These are phyloP conservation scores for Smithornis capensis DNA, from an alignment of 2,113 vertebrate genomes.

Conservation along the genomic window DNA sequence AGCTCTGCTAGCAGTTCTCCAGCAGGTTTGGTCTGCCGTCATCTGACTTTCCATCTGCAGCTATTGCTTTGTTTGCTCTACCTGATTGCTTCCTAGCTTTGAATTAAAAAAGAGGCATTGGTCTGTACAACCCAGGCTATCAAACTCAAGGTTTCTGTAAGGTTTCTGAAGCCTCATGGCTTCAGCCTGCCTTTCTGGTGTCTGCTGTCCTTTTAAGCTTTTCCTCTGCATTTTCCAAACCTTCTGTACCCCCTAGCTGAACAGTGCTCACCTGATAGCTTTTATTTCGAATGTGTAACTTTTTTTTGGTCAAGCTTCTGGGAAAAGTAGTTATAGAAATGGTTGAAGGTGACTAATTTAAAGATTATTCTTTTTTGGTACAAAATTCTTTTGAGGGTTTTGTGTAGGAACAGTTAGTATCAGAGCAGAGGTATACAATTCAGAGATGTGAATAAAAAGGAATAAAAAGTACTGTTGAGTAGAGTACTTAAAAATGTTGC, in stretches of 20 bases:
- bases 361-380: not conserved
- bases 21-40: not conserved
- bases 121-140: not conserved
- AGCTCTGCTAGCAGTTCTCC: rapidly evolving
- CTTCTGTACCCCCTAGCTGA: not conserved
- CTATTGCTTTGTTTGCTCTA: not conserved
- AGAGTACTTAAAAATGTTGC: not conserved
- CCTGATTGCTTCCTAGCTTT: not conserved
- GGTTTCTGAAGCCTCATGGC: not conserved
- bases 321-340: not conserved
- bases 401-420: not conserved
- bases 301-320: not conserved
- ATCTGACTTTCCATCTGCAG: not conserved
- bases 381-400: not conserved
- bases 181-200: not conserved
- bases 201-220: not conserved
- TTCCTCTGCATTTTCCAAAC: not conserved
- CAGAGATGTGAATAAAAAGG: not conserved
- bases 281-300: not conserved
- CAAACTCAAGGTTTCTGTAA: not conserved
- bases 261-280: rapidly evolving
- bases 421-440: not conserved
- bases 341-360: not conserved
- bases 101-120: not conserved
- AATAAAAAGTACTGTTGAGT: not conserved